Evolutionary conservation across 2,113 vertebrate species (phyloP), one percentile per base, ranked within the genome.

Genomic region (Tychaedon coryphoeus): DNA sequence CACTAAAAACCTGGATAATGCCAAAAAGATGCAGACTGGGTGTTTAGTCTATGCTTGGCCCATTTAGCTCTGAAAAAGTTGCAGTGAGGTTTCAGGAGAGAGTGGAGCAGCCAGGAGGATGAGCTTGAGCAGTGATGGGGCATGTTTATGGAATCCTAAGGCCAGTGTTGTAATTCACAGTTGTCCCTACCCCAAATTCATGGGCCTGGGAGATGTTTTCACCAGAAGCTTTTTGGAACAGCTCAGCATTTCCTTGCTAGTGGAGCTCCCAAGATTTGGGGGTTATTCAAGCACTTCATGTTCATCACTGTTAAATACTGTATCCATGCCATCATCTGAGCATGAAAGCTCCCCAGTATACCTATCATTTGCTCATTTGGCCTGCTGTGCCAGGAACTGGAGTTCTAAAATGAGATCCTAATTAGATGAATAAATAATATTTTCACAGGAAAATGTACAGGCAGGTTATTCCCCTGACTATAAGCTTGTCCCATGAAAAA

Each of bases 321-420:
- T 38, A 61, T 90, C 70, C 69, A 24, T 85, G 77, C 82, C 73
- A 54, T 85, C 80, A 53, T 62, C 69, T 78, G 65, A 62, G 86
- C 36, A 2, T 86, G 76, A 62, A 61, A 90, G 54, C 47, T 83
- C 31, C 14, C 10, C 42, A 33, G 71, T 38, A 85, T 22, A n/a
- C 47, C 57, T 73, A 34, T 90, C 69, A 80, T 77, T 71, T 91
- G 38, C 67, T 90, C 74, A 62, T 88, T 90, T 95, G 74, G 48
- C 71, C 78, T 93, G 22, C 81, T 56, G 75, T 4, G 8, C 82
- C 58, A 76, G 53, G 71, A 84, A 42, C 53, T 42, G 24, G 4
- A 18, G 48, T 29, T 91, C 91, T 58, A 60, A 88, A 92, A 69
- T 25, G 33, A 65, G 62, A 34, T 66, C 83, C 8, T 33, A 45